A percentile compares a stretch with the other conserved stretches of the same genome.
Conservation (phyloP, 2,113 vertebrate species). For the Mionectes macconnelli region DNA sequence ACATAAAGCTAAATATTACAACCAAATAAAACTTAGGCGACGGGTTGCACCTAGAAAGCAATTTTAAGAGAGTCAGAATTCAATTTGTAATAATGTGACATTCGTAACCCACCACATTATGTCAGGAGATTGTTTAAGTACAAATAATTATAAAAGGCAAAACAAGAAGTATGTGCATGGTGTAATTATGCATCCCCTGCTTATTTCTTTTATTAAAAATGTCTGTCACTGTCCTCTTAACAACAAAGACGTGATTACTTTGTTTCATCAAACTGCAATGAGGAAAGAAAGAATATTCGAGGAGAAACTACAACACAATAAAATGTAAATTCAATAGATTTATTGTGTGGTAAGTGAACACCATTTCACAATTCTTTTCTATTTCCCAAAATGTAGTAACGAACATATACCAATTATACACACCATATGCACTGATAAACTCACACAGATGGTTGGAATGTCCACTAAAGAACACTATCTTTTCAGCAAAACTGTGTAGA, state of each 20-base stretch:
- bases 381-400: neutral
- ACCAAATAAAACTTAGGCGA: neutral
- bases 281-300: neutral
- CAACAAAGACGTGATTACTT: neutral
- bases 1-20: neutral
- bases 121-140: neutral
- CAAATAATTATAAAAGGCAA: neutral
- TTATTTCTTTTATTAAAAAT: neutral
- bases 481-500: neutral
- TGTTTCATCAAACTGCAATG: neutral
- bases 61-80: neutral
- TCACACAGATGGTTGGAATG: neutral
- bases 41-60: neutral
- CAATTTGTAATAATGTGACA: neutral
- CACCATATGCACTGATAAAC: neutral
- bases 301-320: neutral
- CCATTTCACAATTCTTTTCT: neutral
- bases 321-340: neutral
- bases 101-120: neutral
- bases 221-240: neutral
- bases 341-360: neutral
- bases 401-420: neutral
- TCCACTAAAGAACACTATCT: neutral
- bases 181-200: neutral
- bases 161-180: neutral